phyloP scores from a whole-genome alignment of 2,113 vertebrate genomes.

The Chinchilla lanigera region DNA sequence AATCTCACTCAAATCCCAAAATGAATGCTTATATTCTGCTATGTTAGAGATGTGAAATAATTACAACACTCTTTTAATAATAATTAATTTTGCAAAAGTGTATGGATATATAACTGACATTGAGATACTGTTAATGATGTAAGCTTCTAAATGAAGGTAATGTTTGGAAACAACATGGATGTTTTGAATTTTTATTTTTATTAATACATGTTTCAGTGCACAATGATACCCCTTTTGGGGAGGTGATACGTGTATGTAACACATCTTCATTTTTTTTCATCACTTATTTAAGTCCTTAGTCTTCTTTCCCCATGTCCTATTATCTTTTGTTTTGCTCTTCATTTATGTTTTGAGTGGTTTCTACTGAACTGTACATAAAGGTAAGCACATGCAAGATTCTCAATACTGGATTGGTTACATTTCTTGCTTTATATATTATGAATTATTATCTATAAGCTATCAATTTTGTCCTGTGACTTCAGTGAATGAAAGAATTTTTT shows the following conservation, averaged over 20 bases:
- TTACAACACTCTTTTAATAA: conserved; percentile 78
- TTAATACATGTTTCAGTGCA: background rate
- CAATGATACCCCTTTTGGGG: background rate
- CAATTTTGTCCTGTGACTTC: background rate
- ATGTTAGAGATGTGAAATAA: conserved; percentile 72
- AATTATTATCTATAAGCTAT: background rate
- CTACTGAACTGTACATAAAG: conserved; percentile 69
- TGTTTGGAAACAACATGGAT: conserved; percentile 48
- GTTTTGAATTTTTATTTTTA: background rate
- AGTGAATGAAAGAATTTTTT: background rate
- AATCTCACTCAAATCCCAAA: background rate
- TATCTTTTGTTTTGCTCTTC: background rate
- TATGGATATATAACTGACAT: conserved; percentile 86
- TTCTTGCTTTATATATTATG: background rate
- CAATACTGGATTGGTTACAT: background rate
- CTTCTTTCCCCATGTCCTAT: background rate
- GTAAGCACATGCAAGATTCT: background rate
- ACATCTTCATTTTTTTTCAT: background rate
- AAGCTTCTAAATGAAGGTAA: conserved; percentile 54
- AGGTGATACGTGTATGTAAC: background rate
- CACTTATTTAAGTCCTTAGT: background rate
- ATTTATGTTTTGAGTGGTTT: background rate
- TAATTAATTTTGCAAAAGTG: conserved; percentile 81
- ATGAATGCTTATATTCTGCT: background rate
- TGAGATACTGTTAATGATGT: conserved; percentile 73